These are phyloP conservation scores for Penaeus chinensis DNA, from an alignment of 1,140 invertebrate species.

Conservation along the genomic window DNA sequence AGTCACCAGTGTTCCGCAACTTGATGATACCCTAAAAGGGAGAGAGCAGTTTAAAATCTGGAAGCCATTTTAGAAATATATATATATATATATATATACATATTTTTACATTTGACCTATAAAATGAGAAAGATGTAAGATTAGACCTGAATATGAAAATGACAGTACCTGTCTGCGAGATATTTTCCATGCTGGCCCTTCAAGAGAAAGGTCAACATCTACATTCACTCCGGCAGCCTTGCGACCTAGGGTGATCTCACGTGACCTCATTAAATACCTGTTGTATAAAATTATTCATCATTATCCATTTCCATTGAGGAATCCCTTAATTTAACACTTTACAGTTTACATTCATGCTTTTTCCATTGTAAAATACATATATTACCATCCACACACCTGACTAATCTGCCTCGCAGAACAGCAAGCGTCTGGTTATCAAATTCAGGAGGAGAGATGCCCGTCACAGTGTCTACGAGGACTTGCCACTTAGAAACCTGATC, in stretches of 20 bases:
- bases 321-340: too few relatives aligned
- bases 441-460: conserved; percentile 81
- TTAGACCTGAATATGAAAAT: background rate
- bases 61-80: background rate
- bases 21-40: conserved; percentile 89
- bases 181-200: conserved; percentile 78
- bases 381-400: conserved; percentile 84
- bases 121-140: too few relatives aligned
- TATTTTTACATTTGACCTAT: background rate
- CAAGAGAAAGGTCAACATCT: conserved; percentile 93
- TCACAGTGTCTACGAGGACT: conserved; percentile 91
- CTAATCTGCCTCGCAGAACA: conserved; percentile 89
- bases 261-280: conserved; percentile 62
- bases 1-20: conserved; percentile 91
- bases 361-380: background rate
- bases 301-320: too few relatives aligned
- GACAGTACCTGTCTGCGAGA: conserved; percentile 65
- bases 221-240: conserved; percentile 89
- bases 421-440: conserved; percentile 93
- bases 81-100: background rate
- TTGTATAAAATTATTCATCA: conserved; percentile 4
- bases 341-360: too few relatives aligned
- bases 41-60: conserved; percentile 69
- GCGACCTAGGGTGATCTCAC: conserved; percentile 87
- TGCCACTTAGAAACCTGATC: conserved; percentile 86